A percentile compares a stretch with the other conserved stretches of the same genome.
Conservation (phyloP, 2,888 invertebrate genomes). For the Andricus curvator region DNA sequence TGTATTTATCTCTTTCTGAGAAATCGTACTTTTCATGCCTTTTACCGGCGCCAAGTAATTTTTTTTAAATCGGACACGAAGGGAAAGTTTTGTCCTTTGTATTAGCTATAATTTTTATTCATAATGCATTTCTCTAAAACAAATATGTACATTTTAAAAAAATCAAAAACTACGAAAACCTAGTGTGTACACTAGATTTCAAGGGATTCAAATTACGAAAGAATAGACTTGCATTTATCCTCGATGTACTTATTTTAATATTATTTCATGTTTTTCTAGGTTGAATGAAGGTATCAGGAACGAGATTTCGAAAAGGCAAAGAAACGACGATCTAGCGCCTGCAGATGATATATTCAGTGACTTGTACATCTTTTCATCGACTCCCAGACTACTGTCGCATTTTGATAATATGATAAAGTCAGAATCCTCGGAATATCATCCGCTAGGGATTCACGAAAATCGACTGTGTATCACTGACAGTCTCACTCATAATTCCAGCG, state of each 20-base stretch:
- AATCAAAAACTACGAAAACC: too few species aligned
- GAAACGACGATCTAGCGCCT: conserved; percentile 83
- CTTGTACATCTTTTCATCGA: conserved; percentile 84
- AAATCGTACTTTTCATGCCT: too few species aligned
- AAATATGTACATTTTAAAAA: too few species aligned
- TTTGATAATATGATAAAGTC: conserved; percentile 81
- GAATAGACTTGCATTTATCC: background rate
- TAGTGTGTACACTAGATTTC: too few species aligned
- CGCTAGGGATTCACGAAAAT: background rate
- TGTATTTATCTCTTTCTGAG: too few species aligned
- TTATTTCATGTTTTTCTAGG: conserved; percentile 53
- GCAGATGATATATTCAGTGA: conserved; percentile 86
- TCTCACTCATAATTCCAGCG: background rate
- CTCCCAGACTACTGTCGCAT: conserved; percentile 84
- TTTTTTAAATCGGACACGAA: too few species aligned
- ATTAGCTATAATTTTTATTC: too few species aligned
- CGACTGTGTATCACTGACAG: background rate
- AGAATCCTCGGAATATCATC: conserved; percentile 45
- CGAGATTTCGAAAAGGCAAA: conserved; percentile 70
- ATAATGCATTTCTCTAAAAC: too few species aligned
- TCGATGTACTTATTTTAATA: background rate
- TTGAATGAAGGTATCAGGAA: conserved; percentile 68
- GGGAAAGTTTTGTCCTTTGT: too few species aligned
- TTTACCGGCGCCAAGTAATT: too few species aligned
- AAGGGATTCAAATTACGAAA: too few species aligned